Evolutionary conservation across 2,113 vertebrate species (phyloP), one percentile per base, ranked within the genome.

Genomic region (Psittacula cyanocephala): DNA sequence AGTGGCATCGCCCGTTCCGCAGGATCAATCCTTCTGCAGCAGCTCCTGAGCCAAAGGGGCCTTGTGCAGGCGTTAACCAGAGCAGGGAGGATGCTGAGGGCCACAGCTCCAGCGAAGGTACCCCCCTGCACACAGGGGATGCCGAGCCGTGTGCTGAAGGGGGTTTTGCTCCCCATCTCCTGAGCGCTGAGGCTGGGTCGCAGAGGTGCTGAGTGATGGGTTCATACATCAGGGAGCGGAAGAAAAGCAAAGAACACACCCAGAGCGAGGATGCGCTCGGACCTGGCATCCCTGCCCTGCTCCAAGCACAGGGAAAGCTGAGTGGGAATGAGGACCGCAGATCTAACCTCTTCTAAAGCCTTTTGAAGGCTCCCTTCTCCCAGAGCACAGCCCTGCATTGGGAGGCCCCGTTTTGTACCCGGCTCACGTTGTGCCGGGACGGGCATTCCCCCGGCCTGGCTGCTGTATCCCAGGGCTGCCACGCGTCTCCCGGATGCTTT

Each of bases 391-490:
- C 46, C 53, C 9, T 1, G 55, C 29, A 3, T 1, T 35, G 67
- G 35, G 47, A 59, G 57, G 57, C 57, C 22, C 33, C 33, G 33
- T 49, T 96, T 94, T 89, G 92, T 69, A 88, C 80, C 76, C 89
- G 3, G 39, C 94, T 95, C 95, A 96, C 95, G 87, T 94, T 20
- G 9, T 2, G 13, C 69, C 5, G 2, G 59, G 77, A 2, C 2
- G 4, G 83, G 77, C 89, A 96, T 96, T 96, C 95, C 94, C 87
- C 27, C 0, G 5, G 39, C 39, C 80, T 3, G 3, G 80, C 47
- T 25, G 41, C 71, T 17, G 35, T 96, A 84, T 94, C 95, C 95
- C 76, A 39, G 89, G 95, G 83, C 91, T 87, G 75, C 93, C 29
- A 2, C 35, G 13, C 14, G 5, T 65, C 86, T 39, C 43, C 59